phyloP scores from a whole-genome alignment of 1,140 invertebrate genomes.

The Nylanderia fulva region DNA sequence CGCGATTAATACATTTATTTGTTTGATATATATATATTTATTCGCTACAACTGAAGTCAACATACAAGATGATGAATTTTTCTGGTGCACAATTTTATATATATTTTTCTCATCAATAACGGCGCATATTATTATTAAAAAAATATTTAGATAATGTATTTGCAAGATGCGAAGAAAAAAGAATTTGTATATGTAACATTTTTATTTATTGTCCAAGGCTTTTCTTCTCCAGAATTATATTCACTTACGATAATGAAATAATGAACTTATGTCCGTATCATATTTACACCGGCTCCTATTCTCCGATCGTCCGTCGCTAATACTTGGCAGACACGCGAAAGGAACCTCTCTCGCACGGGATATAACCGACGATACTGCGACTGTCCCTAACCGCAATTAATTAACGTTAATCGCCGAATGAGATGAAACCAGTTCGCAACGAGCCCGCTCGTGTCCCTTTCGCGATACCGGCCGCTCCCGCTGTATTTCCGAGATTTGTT shows the following conservation, averaged over 20 bases:
- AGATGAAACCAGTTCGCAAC: conserved; percentile 27
- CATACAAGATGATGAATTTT: too few species aligned
- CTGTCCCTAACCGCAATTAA: conserved; percentile 55
- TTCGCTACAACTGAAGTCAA: too few species aligned
- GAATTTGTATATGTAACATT: neutral
- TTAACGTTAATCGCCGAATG: conserved; percentile 67
- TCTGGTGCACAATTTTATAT: too few species aligned
- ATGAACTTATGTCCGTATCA: conserved; percentile 34
- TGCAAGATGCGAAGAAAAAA: neutral
- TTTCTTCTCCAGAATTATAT: neutral
- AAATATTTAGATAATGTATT: neutral
- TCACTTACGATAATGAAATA: conserved; percentile 24
- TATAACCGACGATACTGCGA: conserved; percentile 23
- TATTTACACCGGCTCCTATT: conserved; percentile 4
- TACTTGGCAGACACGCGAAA: conserved; percentile 42
- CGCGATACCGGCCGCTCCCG: neutral
- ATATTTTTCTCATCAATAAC: neutral
- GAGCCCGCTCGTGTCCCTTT: neutral
- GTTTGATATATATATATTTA: too few species aligned
- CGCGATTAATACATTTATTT: neutral
- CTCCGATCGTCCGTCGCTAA: conserved; percentile 23
- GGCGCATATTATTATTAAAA: neutral
- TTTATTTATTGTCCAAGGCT: neutral
- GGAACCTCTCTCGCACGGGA: neutral
- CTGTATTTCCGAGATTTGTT: conserved; percentile 65